phyloP scores from a whole-genome alignment of 92 coral and sea anemone species.

The Desmophyllum pertusum region DNA sequence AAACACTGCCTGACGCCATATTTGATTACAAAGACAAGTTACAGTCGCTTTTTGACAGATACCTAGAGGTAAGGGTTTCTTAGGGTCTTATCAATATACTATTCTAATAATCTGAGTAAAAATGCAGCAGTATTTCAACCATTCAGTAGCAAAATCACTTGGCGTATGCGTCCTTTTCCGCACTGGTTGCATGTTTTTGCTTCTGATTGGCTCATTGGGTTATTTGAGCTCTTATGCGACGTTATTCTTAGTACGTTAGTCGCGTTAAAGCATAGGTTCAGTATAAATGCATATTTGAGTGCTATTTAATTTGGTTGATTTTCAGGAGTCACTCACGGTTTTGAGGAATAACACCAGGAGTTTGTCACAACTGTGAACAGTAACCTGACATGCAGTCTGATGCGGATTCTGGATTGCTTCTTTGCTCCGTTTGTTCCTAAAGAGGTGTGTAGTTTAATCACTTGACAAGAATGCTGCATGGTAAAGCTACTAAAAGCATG shows the following conservation, averaged over 20 bases:
- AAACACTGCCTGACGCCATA: constrained; percentile 89
- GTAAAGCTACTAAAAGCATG: background rate
- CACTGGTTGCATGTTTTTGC: background rate
- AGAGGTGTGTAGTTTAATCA: constrained; percentile 56
- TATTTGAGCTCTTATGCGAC: no score
- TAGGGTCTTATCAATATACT: no score
- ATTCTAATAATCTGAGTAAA: no score
- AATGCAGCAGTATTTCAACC: background rate
- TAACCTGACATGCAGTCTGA: constrained; percentile 91
- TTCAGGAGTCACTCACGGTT: constrained; percentile 82
- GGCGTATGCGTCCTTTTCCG: background rate
- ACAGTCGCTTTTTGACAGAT: constrained; percentile 85
- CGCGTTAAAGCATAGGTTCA: background rate
- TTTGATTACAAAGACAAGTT: constrained; percentile 91
- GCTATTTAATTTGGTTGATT: background rate
- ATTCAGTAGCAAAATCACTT: background rate
- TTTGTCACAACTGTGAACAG: constrained; percentile 97
- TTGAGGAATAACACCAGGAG: constrained; percentile 82
- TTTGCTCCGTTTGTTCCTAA: constrained; percentile 92
- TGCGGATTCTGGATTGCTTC: constrained; percentile 96
- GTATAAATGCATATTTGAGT: background rate
- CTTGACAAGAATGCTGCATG: background rate
- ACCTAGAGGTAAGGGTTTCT: constrained; percentile 75
- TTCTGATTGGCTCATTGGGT: background rate
- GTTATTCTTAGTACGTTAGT: background rate